A percentile compares a stretch with the other conserved stretches of the same genome.
phyloP scores from a whole-genome alignment of 1,140 invertebrate species.

The Zaprionus camerounensis region DNA sequence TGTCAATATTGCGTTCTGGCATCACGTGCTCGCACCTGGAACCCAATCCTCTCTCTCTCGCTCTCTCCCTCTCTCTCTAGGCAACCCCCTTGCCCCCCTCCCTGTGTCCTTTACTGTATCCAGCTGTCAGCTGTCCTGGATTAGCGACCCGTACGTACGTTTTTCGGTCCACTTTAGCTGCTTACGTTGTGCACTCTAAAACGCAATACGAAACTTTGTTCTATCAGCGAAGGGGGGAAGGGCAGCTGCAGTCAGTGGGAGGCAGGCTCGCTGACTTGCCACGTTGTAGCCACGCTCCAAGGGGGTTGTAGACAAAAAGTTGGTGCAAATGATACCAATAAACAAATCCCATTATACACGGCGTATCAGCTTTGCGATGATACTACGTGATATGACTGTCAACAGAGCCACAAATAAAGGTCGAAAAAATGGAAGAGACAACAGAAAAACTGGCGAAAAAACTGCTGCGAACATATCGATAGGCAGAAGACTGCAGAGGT shows the following conservation, averaged over 20 bases:
- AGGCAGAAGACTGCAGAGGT: not conserved
- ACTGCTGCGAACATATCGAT: constrained; percentile 5
- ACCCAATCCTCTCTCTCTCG: not conserved
- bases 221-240: constrained; percentile 17
- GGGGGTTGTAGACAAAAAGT: constrained; percentile 48
- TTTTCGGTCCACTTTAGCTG: constrained; percentile 64
- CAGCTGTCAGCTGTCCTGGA: constrained; percentile 69
- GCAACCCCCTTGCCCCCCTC: not conserved
- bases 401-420: constrained; percentile 39
- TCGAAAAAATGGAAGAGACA: constrained; percentile 24
- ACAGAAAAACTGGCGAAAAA: not conserved
- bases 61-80: not conserved
- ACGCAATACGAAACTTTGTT: constrained; percentile 76
- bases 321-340: constrained; percentile 84
- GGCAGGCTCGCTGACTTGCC: not conserved
- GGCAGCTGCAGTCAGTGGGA: constrained; percentile 18
- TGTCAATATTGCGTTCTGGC: constrained; percentile 80
- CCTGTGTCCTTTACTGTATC: not conserved
- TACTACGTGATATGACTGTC: constrained; percentile 82
- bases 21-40: constrained; percentile 71
- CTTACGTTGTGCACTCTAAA: constrained; percentile 77
- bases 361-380: constrained; percentile 83
- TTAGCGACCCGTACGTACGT: constrained; percentile 64
- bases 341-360: constrained; percentile 84
- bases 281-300: not conserved